Conservation (phyloP, 1,140 invertebrate genomes). For the Neoseiulus cucumeris region DNA sequence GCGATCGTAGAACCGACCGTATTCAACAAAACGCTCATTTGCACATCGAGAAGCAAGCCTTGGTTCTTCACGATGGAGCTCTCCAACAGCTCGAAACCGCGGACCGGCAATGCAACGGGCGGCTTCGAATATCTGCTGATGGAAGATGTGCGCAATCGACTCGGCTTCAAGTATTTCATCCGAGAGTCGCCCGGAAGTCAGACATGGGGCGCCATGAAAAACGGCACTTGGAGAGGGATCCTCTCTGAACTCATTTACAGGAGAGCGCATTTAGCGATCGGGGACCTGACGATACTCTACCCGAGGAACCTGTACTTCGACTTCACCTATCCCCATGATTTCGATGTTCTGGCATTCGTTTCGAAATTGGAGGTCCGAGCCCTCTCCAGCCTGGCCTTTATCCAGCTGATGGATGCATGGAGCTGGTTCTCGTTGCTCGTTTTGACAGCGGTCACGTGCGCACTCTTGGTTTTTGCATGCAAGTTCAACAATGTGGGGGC, state of each 20-base stretch:
- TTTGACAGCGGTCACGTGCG: not conserved
- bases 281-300: not conserved
- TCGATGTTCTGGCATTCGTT: not conserved
- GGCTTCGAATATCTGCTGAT: not conserved
- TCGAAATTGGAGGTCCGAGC: not conserved
- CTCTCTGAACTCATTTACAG: not conserved
- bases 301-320: not conserved
- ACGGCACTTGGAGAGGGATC: not conserved
- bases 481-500: not conserved
- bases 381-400: not conserved
- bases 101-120: not conserved
- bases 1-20: not conserved
- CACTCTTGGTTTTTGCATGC: not conserved
- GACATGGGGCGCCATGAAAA: not conserved
- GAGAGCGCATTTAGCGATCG: not conserved
- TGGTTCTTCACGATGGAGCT: not conserved
- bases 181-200: not conserved
- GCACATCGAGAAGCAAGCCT: not conserved
- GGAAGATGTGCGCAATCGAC: not conserved
- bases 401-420: not conserved
- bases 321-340: not conserved
- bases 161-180: not conserved
- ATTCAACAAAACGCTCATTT: not conserved
- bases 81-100: not conserved
- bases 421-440: not conserved